Evolutionary conservation across 2,888 invertebrate genomes (phyloP).

Genomic region (Coremacera marginata): DNA sequence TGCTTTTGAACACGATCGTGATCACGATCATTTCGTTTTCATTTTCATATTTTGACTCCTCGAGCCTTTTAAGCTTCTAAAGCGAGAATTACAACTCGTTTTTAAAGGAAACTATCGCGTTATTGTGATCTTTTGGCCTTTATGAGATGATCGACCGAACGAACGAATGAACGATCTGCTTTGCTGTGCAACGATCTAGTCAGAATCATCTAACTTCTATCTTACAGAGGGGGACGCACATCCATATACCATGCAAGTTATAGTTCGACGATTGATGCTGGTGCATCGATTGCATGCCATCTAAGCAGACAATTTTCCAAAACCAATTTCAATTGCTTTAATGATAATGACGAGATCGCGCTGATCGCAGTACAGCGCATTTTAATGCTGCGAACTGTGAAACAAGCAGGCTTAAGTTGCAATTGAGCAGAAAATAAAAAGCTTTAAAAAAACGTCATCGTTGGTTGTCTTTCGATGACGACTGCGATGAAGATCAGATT

Average conservation of each 20-base stretch:
- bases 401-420: too few species aligned
- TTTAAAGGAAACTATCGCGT: not conserved
- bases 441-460: not conserved
- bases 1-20: slow-evolving; percentile 18
- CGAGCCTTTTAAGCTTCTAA: not conserved
- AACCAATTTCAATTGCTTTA: slow-evolving; percentile 36
- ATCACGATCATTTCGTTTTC: slow-evolving; percentile 34
- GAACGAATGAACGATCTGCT: slow-evolving; percentile 8
- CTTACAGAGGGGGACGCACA: too few species aligned
- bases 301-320: slow-evolving; percentile 10
- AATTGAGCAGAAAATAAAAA: too few species aligned
- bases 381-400: not conserved
- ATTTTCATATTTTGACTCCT: slow-evolving; percentile 23
- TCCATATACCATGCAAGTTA: not conserved
- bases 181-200: not conserved
- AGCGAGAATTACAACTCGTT: not conserved
- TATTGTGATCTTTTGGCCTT: slow-evolving; percentile 12
- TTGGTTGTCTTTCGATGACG: slow-evolving; percentile 15
- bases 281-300: not conserved
- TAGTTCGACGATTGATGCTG: not conserved
- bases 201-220: not conserved
- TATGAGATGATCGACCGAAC: slow-evolving; percentile 10
- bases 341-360: slow-evolving; percentile 32
- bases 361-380: not conserved
- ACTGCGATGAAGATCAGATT: not conserved